Evolutionary conservation across 2,888 invertebrate genomes (phyloP).

Genomic region (Piscicola geometra): DNA sequence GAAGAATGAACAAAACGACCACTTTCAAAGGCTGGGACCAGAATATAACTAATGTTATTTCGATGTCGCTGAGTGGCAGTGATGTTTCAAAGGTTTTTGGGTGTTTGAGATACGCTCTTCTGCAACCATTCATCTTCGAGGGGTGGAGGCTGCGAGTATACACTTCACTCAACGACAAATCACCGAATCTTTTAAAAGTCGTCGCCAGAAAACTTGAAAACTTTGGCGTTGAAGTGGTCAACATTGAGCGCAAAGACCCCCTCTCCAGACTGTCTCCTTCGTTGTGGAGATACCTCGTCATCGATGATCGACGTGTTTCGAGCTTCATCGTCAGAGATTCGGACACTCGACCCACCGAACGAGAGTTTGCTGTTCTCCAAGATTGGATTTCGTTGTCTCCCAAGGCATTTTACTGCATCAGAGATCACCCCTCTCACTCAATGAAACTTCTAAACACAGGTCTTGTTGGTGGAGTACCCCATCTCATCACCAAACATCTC

Average conservation of each 20-base stretch:
- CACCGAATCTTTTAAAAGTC: slow-evolving; percentile 32
- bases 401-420: slow-evolving; percentile 41
- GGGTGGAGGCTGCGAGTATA: slow-evolving; percentile 43
- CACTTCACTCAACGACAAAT: slow-evolving; percentile 5
- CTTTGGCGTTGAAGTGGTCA: slow-evolving; percentile 42
- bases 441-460: slow-evolving; percentile 32
- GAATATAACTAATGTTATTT: slow-evolving; percentile 39
- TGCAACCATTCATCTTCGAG: slow-evolving; percentile 41
- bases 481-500: slow-evolving; percentile 14
- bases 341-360: slow-evolving; percentile 40
- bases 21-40: slow-evolving; percentile 20
- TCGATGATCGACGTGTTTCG: slow-evolving; percentile 40
- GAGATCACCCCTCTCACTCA: slow-evolving; percentile 43
- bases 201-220: slow-evolving; percentile 41
- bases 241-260: slow-evolving; percentile 29
- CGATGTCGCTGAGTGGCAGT: slow-evolving; percentile 41
- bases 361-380: slow-evolving; percentile 40
- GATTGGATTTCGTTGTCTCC: slow-evolving; percentile 40
- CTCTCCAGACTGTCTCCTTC: slow-evolving; percentile 36
- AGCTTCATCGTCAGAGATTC: slow-evolving; percentile 42
- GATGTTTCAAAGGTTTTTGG: slow-evolving; percentile 40
- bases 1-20: slow-evolving; percentile 31
- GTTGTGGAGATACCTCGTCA: slow-evolving; percentile 42
- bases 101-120: slow-evolving; percentile 41
- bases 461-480: slow-evolving; percentile 42